These are phyloP conservation scores for Eulemur albifrons DNA, from an alignment of 2,797 vertebrate genomes.

Conservation along the genomic window DNA sequence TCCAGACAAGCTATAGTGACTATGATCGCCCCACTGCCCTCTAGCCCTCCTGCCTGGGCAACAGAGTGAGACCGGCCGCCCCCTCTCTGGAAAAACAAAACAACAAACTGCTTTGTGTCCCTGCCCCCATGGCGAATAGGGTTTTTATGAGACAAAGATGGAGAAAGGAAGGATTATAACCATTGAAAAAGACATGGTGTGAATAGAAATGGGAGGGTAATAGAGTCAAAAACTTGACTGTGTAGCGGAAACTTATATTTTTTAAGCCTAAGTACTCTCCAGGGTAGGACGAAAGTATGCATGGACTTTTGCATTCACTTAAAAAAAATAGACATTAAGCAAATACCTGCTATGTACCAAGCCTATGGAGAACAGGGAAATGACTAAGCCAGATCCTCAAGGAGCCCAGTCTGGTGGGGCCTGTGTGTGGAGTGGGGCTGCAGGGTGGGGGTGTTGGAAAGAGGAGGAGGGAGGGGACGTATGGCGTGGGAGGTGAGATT, in stretches of 20 bases:
- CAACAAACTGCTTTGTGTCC: not conserved
- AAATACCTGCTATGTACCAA: not conserved
- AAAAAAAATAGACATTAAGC: not conserved
- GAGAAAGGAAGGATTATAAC: constrained; percentile 4
- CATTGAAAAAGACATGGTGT: not conserved
- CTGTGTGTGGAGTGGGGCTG: not conserved
- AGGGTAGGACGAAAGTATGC: not conserved
- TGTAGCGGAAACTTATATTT: not conserved
- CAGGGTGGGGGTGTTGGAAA: not conserved
- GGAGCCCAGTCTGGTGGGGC: not conserved
- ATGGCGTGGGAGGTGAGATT: not conserved
- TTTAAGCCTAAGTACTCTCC: not conserved
- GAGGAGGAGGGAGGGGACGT: too few species aligned
- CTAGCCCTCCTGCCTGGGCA: not conserved
- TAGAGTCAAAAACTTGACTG: not conserved
- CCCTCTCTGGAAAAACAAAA: not conserved
- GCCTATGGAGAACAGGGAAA: not conserved
- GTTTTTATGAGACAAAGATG: not conserved
- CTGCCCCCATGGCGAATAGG: not conserved
- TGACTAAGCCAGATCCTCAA: not conserved
- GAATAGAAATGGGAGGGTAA: not conserved
- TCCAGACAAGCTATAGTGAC: not conserved
- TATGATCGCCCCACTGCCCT: not conserved
- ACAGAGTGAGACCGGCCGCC: too few species aligned
- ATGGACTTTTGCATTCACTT: not conserved